Evolutionary conservation across 2,888 invertebrate genomes (phyloP).

Genomic region (Eupithecia exiguata): DNA sequence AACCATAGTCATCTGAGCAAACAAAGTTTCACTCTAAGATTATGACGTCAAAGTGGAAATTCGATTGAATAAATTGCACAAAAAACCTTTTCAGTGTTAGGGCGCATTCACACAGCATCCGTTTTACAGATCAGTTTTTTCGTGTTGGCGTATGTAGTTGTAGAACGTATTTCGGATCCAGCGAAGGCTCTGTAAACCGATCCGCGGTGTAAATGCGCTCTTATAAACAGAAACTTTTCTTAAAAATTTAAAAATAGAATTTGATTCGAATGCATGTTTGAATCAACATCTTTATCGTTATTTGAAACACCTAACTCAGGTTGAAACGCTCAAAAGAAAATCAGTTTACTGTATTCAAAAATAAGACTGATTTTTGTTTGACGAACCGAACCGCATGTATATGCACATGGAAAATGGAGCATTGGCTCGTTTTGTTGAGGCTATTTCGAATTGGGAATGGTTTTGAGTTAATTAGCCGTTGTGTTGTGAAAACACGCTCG

Average conservation of each 20-base stretch:
- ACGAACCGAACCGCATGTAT: slow-evolving; percentile 25
- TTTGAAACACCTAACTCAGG: not conserved
- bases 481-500: slow-evolving; percentile 34
- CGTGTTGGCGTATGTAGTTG: no score
- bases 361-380: slow-evolving; percentile 18
- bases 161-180: no score
- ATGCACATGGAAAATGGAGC: slow-evolving; percentile 25
- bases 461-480: slow-evolving; percentile 35
- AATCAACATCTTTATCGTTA: slow-evolving; percentile 21
- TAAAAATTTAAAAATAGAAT: slow-evolving; percentile 29
- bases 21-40: not conserved
- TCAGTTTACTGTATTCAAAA: not conserved
- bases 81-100: not conserved
- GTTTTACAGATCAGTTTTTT: no score
- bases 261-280: slow-evolving; percentile 29
- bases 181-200: no score
- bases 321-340: not conserved
- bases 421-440: slow-evolving; percentile 35
- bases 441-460: slow-evolving; percentile 32
- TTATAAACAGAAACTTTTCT: not conserved
- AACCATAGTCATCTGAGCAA: not conserved
- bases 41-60: not conserved
- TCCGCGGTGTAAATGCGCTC: no score
- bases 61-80: not conserved
- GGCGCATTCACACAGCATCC: no score